Evolutionary conservation across 2,113 vertebrate species (phyloP).

Genomic region (Callocephalon fimbriatum): DNA sequence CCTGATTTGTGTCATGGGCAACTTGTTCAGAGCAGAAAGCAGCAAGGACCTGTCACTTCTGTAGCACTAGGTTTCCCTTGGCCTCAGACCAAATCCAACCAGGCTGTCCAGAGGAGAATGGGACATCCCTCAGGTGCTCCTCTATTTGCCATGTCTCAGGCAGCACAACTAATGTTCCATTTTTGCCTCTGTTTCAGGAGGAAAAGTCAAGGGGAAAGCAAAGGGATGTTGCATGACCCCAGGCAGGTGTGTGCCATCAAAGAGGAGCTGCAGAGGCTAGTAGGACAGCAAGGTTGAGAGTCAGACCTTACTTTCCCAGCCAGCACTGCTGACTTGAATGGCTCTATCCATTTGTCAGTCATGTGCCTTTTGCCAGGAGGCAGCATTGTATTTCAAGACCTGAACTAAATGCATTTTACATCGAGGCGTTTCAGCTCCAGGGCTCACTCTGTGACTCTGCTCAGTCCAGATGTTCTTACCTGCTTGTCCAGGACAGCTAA

Average conservation of each 20-base stretch:
- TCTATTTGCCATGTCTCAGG: not conserved
- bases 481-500: conserved; percentile 65
- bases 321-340: not conserved
- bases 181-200: not conserved
- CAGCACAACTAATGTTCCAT: not conserved
- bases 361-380: not conserved
- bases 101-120: not conserved
- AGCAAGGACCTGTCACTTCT: not conserved
- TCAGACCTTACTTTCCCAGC: not conserved
- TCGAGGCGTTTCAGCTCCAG: not conserved
- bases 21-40: not conserved
- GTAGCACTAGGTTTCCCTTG: not conserved
- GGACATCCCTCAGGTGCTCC: not conserved
- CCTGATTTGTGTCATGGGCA: not conserved
- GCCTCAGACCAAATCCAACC: not conserved
- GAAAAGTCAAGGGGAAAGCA: not conserved
- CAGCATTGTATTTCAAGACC: not conserved
- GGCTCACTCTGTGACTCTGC: not conserved
- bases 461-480: conserved; percentile 38
- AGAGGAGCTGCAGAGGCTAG: not conserved
- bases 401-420: not conserved
- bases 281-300: not conserved
- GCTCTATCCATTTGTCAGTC: not conserved
- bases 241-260: not conserved
- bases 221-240: not conserved